These are phyloP conservation scores for Ennomos erosarius DNA, from an alignment of 2,888 invertebrate genomes.

Conservation along the genomic window DNA sequence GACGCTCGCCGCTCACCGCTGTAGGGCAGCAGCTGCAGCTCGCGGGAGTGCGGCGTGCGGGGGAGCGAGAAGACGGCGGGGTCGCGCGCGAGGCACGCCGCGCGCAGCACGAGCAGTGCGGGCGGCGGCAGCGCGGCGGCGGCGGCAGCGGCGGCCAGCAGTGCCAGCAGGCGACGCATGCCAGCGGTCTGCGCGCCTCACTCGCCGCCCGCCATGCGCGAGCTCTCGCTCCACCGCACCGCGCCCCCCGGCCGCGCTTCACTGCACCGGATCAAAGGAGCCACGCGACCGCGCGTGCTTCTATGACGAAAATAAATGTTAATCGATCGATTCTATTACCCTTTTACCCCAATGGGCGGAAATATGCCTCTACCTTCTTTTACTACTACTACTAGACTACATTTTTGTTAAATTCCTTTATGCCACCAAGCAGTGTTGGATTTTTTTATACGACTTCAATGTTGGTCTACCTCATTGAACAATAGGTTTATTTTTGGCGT, in stretches of 20 bases:
- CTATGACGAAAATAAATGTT: conserved; percentile 16
- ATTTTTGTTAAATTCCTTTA: too few species aligned
- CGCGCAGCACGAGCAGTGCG: conserved; percentile 63
- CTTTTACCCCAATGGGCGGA: neutral
- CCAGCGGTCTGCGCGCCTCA: conserved; percentile 64
- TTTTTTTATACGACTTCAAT: too few species aligned
- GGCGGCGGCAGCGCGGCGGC: conserved; percentile 41
- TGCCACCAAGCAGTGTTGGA: too few species aligned
- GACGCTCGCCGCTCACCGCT: conserved; percentile 34
- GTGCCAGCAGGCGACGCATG: conserved; percentile 63
- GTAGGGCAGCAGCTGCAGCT: conserved; percentile 56
- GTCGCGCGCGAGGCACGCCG: conserved; percentile 52
- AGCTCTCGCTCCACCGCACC: conserved; percentile 47
- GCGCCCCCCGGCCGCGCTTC: conserved; percentile 40
- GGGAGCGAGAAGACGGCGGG: conserved; percentile 41
- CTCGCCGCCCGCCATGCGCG: conserved; percentile 46
- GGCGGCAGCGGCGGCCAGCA: conserved; percentile 50
- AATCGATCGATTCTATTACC: conserved; percentile 15
- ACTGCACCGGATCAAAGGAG: conserved; percentile 60
- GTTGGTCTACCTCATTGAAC: too few species aligned
- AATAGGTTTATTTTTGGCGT: too few species aligned
- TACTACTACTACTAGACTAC: too few species aligned
- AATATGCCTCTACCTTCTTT: neutral
- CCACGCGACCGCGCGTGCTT: conserved; percentile 22
- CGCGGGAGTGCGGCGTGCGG: conserved; percentile 21